These are phyloP conservation scores for Eupsilia transversa DNA, from an alignment of 2,888 invertebrate genomes.

Conservation along the genomic window DNA sequence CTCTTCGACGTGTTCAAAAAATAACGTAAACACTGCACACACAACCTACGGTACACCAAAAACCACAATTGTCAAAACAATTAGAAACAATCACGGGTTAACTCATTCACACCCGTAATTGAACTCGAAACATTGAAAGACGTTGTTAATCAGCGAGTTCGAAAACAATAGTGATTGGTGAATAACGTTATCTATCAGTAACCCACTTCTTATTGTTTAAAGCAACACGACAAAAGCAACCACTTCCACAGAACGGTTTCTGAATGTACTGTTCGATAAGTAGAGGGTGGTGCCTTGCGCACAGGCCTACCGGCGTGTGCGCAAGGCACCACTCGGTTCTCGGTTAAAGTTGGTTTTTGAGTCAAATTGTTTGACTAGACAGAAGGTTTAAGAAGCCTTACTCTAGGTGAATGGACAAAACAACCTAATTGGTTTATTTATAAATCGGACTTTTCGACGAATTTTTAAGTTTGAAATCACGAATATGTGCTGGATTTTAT, in stretches of 20 bases:
- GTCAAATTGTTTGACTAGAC: neutral
- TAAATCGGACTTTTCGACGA: neutral
- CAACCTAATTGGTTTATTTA: neutral
- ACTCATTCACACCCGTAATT: neutral
- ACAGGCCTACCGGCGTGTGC: no score
- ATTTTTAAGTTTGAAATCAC: neutral
- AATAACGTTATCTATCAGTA: slow-evolving; percentile 27
- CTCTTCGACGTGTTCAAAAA: neutral
- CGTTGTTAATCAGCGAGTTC: slow-evolving; percentile 4
- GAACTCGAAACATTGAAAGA: neutral
- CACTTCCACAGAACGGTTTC: neutral
- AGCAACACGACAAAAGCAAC: slow-evolving; percentile 33
- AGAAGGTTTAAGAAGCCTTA: neutral
- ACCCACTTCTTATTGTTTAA: slow-evolving; percentile 37
- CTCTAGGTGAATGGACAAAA: neutral
- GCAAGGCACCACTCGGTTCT: no score
- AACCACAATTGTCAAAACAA: neutral
- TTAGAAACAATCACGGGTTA: neutral
- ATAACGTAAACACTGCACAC: neutral
- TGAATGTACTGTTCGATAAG: slow-evolving; percentile 12
- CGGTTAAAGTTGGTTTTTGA: neutral
- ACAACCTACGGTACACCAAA: neutral
- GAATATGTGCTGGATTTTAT: neutral
- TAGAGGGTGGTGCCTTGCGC: neutral
- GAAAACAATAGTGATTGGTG: neutral